Evolutionary conservation across 2,113 vertebrate genomes (phyloP).

Genomic region (Sebastes schlegelii): DNA sequence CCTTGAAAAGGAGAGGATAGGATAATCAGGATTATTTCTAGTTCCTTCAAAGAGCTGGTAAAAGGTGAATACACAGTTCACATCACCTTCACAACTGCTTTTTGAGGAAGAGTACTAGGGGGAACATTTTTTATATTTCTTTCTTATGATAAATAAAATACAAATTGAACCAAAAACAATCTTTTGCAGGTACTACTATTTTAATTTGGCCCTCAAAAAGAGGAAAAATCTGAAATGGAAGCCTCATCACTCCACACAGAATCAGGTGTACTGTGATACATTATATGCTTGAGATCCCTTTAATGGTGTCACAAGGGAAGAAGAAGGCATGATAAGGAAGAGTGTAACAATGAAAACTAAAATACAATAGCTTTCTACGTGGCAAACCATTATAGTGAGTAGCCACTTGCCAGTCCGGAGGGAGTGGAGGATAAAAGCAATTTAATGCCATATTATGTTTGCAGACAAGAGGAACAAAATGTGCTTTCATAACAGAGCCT

Average conservation of each 20-base stretch:
- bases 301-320: background rate
- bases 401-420: background rate
- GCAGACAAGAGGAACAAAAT: background rate
- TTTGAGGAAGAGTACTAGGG: background rate
- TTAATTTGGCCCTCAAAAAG: background rate
- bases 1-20: constrained; percentile 78
- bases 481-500: background rate
- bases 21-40: background rate
- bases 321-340: constrained; percentile 1
- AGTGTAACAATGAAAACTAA: background rate
- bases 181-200: background rate
- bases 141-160: background rate
- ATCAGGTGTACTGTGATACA: background rate
- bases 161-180: background rate
- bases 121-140: background rate
- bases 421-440: background rate
- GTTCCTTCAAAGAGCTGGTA: background rate
- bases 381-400: background rate
- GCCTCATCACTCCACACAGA: background rate
- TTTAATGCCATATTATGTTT: background rate
- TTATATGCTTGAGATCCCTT: background rate
- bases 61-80: background rate
- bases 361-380: background rate
- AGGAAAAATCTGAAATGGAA: background rate
- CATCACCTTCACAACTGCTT: background rate